Base-by-base conservation (phyloP, 2,797 vertebrate species). In the Melanotaenia pygmaea region DNA sequence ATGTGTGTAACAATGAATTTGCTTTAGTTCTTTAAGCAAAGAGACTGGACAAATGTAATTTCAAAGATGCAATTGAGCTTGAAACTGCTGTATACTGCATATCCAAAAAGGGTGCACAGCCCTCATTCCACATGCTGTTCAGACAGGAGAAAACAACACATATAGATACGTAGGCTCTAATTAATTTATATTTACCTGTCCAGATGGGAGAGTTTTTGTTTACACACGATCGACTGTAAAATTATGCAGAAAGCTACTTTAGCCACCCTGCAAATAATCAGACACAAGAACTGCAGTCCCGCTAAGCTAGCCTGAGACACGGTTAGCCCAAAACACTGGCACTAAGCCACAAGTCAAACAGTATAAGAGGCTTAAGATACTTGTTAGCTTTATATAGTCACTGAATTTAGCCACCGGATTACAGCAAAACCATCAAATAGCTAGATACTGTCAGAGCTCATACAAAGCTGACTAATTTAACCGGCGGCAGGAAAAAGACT, bases 271-370 rank as follows among this genome's bases (percentile, higher is more conserved):
- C n/a, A 58, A 28, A 62, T 13, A 26, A 47, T 1, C 51, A 30
- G 10, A 24, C 72, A 32, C 13, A 18, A 24, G 16, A 74, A 65
- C 75, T 68, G 85, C 84, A 80, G 87, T 64, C 47, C 73, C 26
- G 89, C 85, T 90, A 81, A 70, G 84, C 87, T 93, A 91, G 80
- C 88, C 70, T 30, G 56, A 26, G 67, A 59, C 60, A 53, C 56
- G 72, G 85, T 80, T 82, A 88, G 91, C 91, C 81, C 88, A 88
- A 79, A 87, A 87, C 85, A 85, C 68, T 80, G 80, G 70, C 85
- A 43, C 56, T 59, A 53, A 88, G 76, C 79, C 84, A 77, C 81
- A 56, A 81, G 79, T 76, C 81, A 66, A 67, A 70, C 76, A 61
- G 12, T 20, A 3, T 88, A 84, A 92, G 84, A 10, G 64, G 89